A percentile compares a stretch with the other conserved stretches of the same genome.
These are phyloP conservation scores for Gouania willdenowi DNA, from an alignment of 2,797 vertebrate species.

Conservation along the genomic window DNA sequence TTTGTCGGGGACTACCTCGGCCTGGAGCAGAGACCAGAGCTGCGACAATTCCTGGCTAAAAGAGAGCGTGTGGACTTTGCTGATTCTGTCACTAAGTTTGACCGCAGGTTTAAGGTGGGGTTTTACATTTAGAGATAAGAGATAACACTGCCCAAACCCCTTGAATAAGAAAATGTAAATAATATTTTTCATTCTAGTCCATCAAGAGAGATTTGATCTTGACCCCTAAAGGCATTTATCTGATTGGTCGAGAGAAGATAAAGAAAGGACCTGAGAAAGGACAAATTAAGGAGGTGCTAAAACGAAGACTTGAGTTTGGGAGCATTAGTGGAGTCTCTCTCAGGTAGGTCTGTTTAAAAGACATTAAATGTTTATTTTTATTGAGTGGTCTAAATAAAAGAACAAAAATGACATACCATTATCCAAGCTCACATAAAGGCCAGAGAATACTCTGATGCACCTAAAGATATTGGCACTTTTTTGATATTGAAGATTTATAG, in stretches of 20 bases:
- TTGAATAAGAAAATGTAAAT: too few relatives aligned
- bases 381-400: too few relatives aligned
- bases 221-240: constrained; percentile 88
- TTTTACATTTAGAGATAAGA: neutral
- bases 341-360: constrained; percentile 83
- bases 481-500: too few relatives aligned
- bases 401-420: too few relatives aligned
- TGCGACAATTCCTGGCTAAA: constrained; percentile 90
- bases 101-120: constrained; percentile 97
- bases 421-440: too few relatives aligned
- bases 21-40: constrained; percentile 90
- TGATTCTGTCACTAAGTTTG: constrained; percentile 90
- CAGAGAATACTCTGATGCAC: too few relatives aligned
- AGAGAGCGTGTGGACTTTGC: constrained; percentile 91
- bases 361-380: too few relatives aligned
- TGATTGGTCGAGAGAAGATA: constrained; percentile 93
- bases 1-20: constrained; percentile 97
- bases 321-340: constrained; percentile 81
- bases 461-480: too few relatives aligned
- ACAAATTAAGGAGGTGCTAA: constrained; percentile 90
- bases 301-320: constrained; percentile 88
- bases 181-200: constrained; percentile 63
- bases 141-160: too few relatives aligned
- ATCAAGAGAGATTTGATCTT: constrained; percentile 95
- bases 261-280: constrained; percentile 97